phyloP scores from a whole-genome alignment of 2,797 vertebrate genomes.

The Aquila chrysaetos region DNA sequence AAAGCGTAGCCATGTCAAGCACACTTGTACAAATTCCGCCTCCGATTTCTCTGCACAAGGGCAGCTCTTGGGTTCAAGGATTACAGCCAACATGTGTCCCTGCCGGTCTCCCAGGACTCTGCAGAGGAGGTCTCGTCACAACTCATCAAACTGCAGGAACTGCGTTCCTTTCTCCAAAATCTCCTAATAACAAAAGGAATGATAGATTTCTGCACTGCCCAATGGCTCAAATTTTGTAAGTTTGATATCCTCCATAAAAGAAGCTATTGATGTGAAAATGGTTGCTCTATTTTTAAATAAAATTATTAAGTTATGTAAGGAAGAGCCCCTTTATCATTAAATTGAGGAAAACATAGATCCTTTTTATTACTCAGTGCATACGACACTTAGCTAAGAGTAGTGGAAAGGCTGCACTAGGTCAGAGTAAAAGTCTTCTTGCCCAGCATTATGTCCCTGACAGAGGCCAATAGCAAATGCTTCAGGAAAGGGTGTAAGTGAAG shows the following conservation, averaged over 20 bases:
- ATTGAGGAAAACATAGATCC: background rate
- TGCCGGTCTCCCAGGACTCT: background rate
- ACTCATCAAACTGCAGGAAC: background rate
- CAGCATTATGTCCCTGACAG: background rate
- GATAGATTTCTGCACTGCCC: background rate
- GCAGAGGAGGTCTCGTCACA: background rate
- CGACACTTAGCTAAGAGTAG: background rate
- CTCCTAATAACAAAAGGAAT: background rate
- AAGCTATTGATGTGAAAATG: background rate
- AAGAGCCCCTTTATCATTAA: background rate
- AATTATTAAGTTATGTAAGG: background rate
- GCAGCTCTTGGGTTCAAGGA: background rate
- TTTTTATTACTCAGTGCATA: background rate
- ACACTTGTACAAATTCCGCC: background rate
- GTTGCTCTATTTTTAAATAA: background rate
- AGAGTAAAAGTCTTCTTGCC: background rate
- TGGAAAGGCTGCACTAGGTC: background rate
- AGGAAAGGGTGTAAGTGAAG: background rate
- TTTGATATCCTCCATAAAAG: background rate
- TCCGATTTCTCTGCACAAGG: background rate
- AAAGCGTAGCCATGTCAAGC: background rate
- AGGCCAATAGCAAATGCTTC: background rate
- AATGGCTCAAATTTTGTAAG: background rate
- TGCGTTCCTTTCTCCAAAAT: background rate
- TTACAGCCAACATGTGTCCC: accelerated